Evolutionary conservation across 2,888 invertebrate genomes (phyloP).

Genomic region (Drosophila prolongata): DNA sequence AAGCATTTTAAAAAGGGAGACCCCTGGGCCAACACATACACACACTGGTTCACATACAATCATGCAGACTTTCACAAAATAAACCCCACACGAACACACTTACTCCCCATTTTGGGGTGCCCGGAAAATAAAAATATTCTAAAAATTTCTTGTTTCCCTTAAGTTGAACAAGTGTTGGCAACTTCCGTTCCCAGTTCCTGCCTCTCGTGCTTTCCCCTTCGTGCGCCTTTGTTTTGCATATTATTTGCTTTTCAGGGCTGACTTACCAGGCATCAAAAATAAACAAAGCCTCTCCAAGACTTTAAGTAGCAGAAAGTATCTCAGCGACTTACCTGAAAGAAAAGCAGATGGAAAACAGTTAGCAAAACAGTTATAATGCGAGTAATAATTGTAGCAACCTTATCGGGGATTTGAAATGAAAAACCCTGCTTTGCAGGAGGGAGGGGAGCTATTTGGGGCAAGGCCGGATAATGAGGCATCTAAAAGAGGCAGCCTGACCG

Average conservation of each 20-base stretch:
- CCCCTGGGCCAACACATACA: slow-evolving; percentile 37
- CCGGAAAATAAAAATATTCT: slow-evolving; percentile 35
- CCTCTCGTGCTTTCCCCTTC: background rate
- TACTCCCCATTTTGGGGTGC: slow-evolving; percentile 9
- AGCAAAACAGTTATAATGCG: slow-evolving; percentile 20
- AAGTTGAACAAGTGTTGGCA: slow-evolving; percentile 71
- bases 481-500: slow-evolving; percentile 44
- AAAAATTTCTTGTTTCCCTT: slow-evolving; percentile 60
- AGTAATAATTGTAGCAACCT: slow-evolving; percentile 52
- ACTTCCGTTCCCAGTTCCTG: slow-evolving; percentile 14
- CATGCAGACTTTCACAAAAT: slow-evolving; percentile 23
- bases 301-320: slow-evolving; percentile 54
- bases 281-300: slow-evolving; percentile 40
- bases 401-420: slow-evolving; percentile 30
- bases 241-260: slow-evolving; percentile 34
- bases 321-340: slow-evolving; percentile 70
- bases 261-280: slow-evolving; percentile 47
- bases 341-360: slow-evolving; percentile 55
- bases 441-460: slow-evolving; percentile 51
- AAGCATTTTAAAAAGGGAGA: slow-evolving; percentile 47
- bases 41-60: slow-evolving; percentile 24
- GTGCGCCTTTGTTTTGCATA: slow-evolving; percentile 33
- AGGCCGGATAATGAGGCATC: slow-evolving; percentile 3
- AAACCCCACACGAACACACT: slow-evolving; percentile 16
- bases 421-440: background rate